Base-by-base conservation (phyloP, 1,140 invertebrate species). In the Spodoptera frugiperda region DNA sequence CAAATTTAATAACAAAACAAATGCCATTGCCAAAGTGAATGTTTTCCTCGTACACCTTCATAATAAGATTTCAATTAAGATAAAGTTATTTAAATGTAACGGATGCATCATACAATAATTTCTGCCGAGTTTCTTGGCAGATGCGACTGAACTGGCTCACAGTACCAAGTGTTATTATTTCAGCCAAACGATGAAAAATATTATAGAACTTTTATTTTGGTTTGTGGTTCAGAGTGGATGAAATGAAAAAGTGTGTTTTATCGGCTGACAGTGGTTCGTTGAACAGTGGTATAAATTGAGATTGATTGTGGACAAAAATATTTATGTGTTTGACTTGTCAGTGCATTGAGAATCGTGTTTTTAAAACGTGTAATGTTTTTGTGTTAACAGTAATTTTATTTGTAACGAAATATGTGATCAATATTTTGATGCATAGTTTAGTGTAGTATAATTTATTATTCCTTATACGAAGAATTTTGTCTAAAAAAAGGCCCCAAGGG, bases 11-110 rank as follows among this genome's bases (percentile, higher is more conserved):
- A 65, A 49, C 46, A 75, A 65, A 65, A 75, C 55, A 51, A 63
- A 54, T 3, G 48, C 30, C 15, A 30, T 55, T 11, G 25, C 30
- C 30, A 21, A 76, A 75, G 15, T 71, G 49, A 78, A 73, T 53
- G 59, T 74, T 71, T 68, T 48, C 54, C 33, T 48, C 46, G 17
- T 39, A 39, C 57, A 55, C 55, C 30, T 63, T 17, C 30, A 79
- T 76, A 72, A 82, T 82, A 82, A 82, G 81, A 85, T 85, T 83
- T 80, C 83, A 81, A 81, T 85, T 85, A 85, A 80, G 83, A 85
- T 85, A 83, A 76, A 81, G 77, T 77, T 80, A 80, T 83, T 85
- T 85, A 81, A 85, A 85, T 81, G 75, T 78, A 44, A 79, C 49
- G 78, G 76, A 83, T 77, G 81, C 76, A 81, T 74, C 74, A 75